Evolutionary conservation across 2,113 vertebrate species (phyloP), one percentile per base, ranked within the genome.

Genomic region (Brienomyrus longianalis): DNA sequence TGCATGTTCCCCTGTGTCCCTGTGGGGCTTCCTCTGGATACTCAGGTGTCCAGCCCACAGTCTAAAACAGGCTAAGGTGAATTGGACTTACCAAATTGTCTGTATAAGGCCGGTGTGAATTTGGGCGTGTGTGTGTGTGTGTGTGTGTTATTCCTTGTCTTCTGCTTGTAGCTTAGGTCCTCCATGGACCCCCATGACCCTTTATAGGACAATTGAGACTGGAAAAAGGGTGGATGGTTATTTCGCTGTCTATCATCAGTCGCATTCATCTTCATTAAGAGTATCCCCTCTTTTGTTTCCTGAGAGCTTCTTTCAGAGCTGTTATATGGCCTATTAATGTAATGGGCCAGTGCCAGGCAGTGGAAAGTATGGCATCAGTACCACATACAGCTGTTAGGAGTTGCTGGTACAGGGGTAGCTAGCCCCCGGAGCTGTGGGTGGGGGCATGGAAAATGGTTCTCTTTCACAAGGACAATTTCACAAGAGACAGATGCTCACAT

Each of bases 401-500:
- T 87, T 35, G 13, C 50, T 45, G 43, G 21, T 83, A 47, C 5
- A 10, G 21, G 39, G 80, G 15, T 7, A 15, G 80, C 80, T 45
- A 45, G 19, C 11, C 39, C 23, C 43, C 45, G 8, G 45, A 50
- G 23, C 3, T 50, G 2, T 50, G 43, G 7, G 17, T n/a, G 83
- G 45, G 11, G 31, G 48, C 85, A 50, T 54, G 51, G 48, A 45
- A 85, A 85, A 48, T 11, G 10, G 83, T 27, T 27, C 74, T 43
- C 74, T 80, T 80, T 80, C 74, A 80, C 35, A 4, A 43, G 17
- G 74, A 35, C 13, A 77, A 43, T 77, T 77, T 77, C n/a, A 35
- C 39, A 17, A 62, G 39, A 80, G 56, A 88, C 87, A 88, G 87
- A 27, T 45, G 31, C 54, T 35, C 87, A 88, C 87, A 88, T 88